Percentiles rank a stretch among this genome's conserved stretches.
Conservation (phyloP, 2,113 vertebrate species). For the Connochaetes taurinus region DNA sequence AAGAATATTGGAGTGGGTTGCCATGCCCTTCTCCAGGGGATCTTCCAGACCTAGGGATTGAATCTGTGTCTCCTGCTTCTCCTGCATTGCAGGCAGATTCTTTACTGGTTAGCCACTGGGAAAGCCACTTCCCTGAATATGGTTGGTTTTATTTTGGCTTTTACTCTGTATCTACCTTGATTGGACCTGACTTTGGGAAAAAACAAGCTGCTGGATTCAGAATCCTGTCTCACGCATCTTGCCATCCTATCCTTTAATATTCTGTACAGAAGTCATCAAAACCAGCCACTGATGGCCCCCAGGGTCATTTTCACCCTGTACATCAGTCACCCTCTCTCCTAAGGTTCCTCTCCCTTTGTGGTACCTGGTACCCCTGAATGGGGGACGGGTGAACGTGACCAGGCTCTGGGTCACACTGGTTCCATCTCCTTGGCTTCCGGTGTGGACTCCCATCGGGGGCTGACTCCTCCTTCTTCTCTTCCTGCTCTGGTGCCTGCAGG, state of each 20-base stretch:
- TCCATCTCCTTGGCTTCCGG: neutral
- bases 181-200: neutral
- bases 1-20: neutral
- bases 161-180: neutral
- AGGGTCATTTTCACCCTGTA: neutral
- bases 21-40: neutral
- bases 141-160: neutral
- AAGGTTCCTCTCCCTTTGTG: neutral
- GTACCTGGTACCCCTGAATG: neutral
- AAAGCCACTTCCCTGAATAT: neutral
- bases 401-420: neutral
- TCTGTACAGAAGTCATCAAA: neutral
- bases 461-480: rapidly evolving
- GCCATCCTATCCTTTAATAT: neutral
- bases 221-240: neutral
- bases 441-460: neutral
- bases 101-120: neutral
- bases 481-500: constrained; percentile 74
- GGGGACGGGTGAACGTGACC: rapidly evolving
- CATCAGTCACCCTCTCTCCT: neutral
- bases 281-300: neutral
- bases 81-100: neutral
- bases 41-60: neutral
- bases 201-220: neutral
- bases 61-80: neutral